A percentile compares a stretch with the other conserved stretches of the same genome.
phyloP scores from a whole-genome alignment of 1,140 invertebrate genomes.

The Trissolcus basalis region DNA sequence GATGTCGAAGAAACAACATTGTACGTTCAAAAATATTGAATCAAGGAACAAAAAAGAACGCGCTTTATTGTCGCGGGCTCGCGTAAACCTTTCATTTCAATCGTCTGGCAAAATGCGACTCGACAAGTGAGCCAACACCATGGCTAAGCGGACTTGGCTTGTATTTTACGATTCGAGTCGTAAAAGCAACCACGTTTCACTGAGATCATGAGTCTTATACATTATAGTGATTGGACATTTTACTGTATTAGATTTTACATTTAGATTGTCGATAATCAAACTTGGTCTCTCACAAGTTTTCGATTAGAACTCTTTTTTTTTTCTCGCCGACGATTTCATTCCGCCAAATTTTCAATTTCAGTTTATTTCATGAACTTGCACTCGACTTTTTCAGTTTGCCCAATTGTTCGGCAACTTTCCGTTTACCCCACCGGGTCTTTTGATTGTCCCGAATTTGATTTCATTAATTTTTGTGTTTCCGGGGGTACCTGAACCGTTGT shows the following conservation, averaged over 20 bases:
- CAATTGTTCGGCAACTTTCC: too few species aligned
- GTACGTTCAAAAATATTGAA: conserved; percentile 39
- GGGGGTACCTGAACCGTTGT: too few species aligned
- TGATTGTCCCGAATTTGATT: too few species aligned
- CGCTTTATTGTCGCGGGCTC: conserved; percentile 25
- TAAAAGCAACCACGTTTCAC: conserved; percentile 3
- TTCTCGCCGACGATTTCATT: too few species aligned
- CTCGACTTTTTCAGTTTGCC: too few species aligned
- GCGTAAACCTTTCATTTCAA: conserved; percentile 27
- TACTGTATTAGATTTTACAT: background rate
- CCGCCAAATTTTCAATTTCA: too few species aligned
- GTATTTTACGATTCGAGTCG: background rate
- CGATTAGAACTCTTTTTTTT: too few species aligned
- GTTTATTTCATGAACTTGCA: too few species aligned
- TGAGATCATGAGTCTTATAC: conserved; percentile 11
- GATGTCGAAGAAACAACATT: conserved; percentile 47
- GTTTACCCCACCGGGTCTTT: too few species aligned
- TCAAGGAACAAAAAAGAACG: conserved; percentile 19
- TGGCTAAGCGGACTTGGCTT: conserved; percentile 3
- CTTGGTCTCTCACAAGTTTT: too few species aligned
- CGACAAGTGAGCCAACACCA: conserved; percentile 12
- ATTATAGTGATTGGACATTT: conserved; percentile 10
- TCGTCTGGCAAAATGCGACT: background rate
- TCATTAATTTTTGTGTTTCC: too few species aligned
- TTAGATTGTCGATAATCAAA: too few species aligned